phyloP scores from a whole-genome alignment of 2,797 vertebrate genomes.

The Passerculus sandwichensis region DNA sequence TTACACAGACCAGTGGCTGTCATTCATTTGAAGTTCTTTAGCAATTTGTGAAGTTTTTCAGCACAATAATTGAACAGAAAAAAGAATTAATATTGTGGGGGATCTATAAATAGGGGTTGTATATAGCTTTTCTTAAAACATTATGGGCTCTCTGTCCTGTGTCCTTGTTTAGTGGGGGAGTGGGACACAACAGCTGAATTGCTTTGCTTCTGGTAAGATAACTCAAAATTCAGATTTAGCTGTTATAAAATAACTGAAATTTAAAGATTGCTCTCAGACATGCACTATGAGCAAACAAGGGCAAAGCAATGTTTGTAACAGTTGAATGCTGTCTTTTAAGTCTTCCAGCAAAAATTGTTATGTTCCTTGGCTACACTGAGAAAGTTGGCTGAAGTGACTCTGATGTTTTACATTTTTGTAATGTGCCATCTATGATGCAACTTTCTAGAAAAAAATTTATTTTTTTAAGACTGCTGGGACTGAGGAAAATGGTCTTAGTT shows the following conservation, averaged over 20 bases:
- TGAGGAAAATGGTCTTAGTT: background rate
- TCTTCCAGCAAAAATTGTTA: background rate
- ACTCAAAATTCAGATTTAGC: background rate
- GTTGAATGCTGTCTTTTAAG: background rate
- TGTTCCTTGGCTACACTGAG: background rate
- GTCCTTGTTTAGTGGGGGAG: background rate
- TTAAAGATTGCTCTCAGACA: background rate
- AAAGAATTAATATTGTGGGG: background rate
- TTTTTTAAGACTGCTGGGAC: background rate
- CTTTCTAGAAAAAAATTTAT: background rate
- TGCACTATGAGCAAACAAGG: background rate
- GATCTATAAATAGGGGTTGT: background rate
- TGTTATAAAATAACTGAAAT: background rate
- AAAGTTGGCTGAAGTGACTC: background rate
- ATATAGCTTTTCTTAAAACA: background rate
- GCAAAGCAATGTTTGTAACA: background rate
- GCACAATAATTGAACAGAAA: background rate
- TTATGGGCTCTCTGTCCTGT: background rate
- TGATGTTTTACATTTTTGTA: background rate
- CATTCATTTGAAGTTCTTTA: background rate
- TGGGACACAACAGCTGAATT: background rate
- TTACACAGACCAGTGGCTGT: background rate
- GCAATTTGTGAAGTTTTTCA: background rate
- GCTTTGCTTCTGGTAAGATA: background rate
- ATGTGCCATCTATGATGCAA: background rate